phyloP scores from a whole-genome alignment of 1,140 invertebrate genomes.

The Anthonomus grandis region DNA sequence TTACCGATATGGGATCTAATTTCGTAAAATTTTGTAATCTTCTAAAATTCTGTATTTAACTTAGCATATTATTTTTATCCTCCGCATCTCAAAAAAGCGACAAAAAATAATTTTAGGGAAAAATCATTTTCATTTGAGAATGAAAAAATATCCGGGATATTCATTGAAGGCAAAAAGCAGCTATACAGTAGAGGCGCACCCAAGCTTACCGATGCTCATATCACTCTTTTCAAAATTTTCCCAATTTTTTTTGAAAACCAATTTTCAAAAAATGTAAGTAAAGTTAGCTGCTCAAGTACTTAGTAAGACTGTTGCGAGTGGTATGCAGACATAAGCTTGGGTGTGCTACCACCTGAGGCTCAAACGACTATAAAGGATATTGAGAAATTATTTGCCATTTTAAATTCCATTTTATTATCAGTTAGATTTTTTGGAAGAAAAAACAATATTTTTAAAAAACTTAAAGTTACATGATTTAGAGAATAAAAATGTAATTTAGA shows the following conservation, averaged over 20 bases:
- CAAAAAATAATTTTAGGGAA: constrained; percentile 9
- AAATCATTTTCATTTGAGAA: not conserved
- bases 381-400: constrained; percentile 11
- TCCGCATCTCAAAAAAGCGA: constrained; percentile 9
- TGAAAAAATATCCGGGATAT: not conserved
- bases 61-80: not conserved
- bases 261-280: constrained; percentile 13
- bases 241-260: too few species aligned
- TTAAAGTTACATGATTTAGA: constrained; percentile 6
- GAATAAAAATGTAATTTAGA: not conserved
- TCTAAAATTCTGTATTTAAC: not conserved
- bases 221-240: too few species aligned
- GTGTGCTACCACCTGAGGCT: constrained; percentile 1
- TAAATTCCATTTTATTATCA: constrained; percentile 2
- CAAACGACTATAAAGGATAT: not conserved
- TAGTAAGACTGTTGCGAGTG: constrained; percentile 12
- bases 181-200: constrained; percentile 15
- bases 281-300: constrained; percentile 8
- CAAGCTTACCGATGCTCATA: constrained; percentile 6
- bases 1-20: constrained; percentile 15
- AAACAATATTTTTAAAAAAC: not conserved
- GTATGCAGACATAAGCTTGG: constrained; percentile 5
- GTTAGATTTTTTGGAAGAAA: constrained; percentile 4
- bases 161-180: constrained; percentile 6
- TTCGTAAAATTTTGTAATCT: constrained; percentile 11